phyloP scores from a whole-genome alignment of 2,113 vertebrate species.

The Bungarus multicinctus region DNA sequence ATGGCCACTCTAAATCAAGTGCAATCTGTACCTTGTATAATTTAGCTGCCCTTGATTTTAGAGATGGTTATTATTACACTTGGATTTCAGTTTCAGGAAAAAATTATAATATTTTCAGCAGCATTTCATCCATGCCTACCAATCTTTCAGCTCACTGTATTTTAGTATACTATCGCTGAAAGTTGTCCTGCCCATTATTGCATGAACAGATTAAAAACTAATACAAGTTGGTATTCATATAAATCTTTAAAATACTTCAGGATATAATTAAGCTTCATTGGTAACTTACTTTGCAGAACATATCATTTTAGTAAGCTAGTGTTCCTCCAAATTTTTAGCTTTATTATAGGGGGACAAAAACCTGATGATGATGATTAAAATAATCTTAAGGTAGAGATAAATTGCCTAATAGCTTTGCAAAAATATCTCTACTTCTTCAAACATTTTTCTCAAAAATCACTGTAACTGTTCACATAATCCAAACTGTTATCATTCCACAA shows the following conservation, averaged over 20 bases:
- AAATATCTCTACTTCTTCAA: background rate
- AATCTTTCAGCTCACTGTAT: background rate
- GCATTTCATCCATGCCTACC: background rate
- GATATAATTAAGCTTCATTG: background rate
- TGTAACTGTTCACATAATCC: background rate
- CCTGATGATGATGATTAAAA: too few relatives aligned
- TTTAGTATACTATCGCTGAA: background rate
- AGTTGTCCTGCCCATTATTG: background rate
- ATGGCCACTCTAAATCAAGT: background rate
- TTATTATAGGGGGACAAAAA: too few relatives aligned
- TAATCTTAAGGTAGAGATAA: background rate
- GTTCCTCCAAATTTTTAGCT: background rate
- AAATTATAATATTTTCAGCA: background rate
- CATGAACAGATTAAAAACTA: background rate
- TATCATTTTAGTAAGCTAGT: background rate
- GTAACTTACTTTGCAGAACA: background rate
- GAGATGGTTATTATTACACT: background rate
- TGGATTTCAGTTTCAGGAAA: background rate
- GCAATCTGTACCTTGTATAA: background rate
- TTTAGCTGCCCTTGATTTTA: background rate
- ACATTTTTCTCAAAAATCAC: background rate
- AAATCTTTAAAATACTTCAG: background rate
- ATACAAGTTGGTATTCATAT: background rate
- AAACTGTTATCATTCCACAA: background rate
- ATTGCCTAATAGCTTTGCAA: background rate